Conservation (phyloP, 2,888 invertebrate species). For the Elaeidobius kamerunicus region DNA sequence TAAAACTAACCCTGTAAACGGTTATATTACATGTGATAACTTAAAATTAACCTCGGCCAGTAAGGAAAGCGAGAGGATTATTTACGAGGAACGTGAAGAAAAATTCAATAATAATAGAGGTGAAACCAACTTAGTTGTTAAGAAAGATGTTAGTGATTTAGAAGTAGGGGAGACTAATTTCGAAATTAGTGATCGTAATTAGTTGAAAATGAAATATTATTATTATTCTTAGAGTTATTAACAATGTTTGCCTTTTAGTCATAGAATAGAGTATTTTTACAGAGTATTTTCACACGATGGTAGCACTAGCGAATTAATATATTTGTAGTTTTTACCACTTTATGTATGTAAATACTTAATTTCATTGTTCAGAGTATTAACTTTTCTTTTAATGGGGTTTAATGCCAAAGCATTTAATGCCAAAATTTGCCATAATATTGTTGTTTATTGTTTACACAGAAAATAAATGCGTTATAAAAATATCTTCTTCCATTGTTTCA, state of each 20-base stretch:
- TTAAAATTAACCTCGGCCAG: conserved; percentile 55
- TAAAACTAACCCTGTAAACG: conserved; percentile 57
- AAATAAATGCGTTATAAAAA: conserved; percentile 39
- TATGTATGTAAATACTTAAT: conserved; percentile 39
- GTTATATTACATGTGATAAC: conserved; percentile 60
- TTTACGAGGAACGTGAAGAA: conserved; percentile 36
- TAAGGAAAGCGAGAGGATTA: conserved; percentile 34
- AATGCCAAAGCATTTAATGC: conserved; percentile 53
- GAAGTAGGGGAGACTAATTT: conserved; percentile 30
- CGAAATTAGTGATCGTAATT: conserved; percentile 44
- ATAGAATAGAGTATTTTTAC: conserved; percentile 50
- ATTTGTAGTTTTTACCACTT: conserved; percentile 39
- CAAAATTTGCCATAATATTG: conserved; percentile 51
- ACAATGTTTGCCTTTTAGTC: conserved; percentile 44
- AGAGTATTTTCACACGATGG: conserved; percentile 48
- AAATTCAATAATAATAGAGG: conserved; percentile 47
- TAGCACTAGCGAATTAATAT: conserved; percentile 35
- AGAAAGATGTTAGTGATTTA: conserved; percentile 38
- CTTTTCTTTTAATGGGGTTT: conserved; percentile 42
- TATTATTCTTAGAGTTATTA: conserved; percentile 39
- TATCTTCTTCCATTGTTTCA: no score
- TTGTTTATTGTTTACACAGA: conserved; percentile 46
- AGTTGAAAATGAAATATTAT: conserved; percentile 34
- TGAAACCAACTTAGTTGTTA: conserved; percentile 46
- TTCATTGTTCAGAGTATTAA: conserved; percentile 41